Base-by-base conservation (phyloP, 2,888 invertebrate species). In the Acanthosepion lycidas region DNA sequence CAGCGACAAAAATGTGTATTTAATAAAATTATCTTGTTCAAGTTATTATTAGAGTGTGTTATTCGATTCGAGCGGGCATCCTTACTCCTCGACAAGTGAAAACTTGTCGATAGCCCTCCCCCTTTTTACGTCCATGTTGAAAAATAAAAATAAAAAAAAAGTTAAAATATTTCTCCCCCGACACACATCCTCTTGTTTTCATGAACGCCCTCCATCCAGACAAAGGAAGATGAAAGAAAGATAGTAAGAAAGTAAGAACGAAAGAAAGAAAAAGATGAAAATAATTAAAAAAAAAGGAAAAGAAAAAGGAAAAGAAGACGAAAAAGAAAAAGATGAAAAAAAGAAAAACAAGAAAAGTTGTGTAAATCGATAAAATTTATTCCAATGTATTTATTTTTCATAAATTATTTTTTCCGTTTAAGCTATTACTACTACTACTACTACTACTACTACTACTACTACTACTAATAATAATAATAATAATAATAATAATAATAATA, bases 11-110 rank as follows among this genome's bases (percentile, higher is more conserved):
- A 78, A n/a, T n/a, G 4, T 9, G 78, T 78, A 78, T 78, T 78
- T 78, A n/a, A 78, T 28, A n/a, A 78, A 78, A 78, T 78, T 78
- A 78, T 78, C 28, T 78, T 78, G 78, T 78, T 78, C 78, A n/a
- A n/a, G 78, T n/a, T 78, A 78, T 78, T 78, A 8, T 78, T n/a
- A 78, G n/a, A 78, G 78, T 6, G 78, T 78, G 78, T 78, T 78
- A 78, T 78, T 78, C 78, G 78, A 78, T 78, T 78, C n/a, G 78
- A n/a, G 9, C 78, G 78, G n/a, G 28, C 78, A 28, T 8, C 26
- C 64, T 23, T 0, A 8, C 8, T 23, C 26, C 64, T 64, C 64
- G 20, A 26, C 64, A 78, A 78, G 4, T 78, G n/a, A 78, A 78
- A 78, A n/a, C n/a, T 78, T 78, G 28, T 78, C n/a, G 28, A n/a